Base-by-base conservation (phyloP, 2,888 invertebrate species). In the Cosmia trapezina region DNA sequence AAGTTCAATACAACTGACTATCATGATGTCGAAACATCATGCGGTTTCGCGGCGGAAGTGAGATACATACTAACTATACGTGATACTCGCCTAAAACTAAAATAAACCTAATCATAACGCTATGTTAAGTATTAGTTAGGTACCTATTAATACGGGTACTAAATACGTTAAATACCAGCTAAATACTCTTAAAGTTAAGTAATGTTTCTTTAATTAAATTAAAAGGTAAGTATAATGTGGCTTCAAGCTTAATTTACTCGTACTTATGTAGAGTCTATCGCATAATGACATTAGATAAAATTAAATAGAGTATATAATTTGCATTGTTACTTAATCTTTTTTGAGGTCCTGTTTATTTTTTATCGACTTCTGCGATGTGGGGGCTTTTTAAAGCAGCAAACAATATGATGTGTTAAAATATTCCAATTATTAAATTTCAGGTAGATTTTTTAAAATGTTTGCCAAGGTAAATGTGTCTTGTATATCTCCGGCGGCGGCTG, bases 181-280 rank as follows among this genome's bases (percentile, higher is more conserved):
- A 43, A 17, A n/a, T 17, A 37, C n/a, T 3, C 37, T 22, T 33
- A 28, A 37, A 45, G 45, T 19, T 45, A 28, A 19, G 0, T 37
- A 41, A 51, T 49, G 28, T 51, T 57, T 53, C 19, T 63, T 59
- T 63, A 47, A 70, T 69, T 62, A 1, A 28, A 65, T 59, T 64
- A 43, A 51, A 73, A 43, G 60, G 28, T 56, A 43, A 22, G 28
- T 28, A 14, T 57, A 56, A 19, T 73, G 22, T 33, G 56, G 63
- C 22, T 64, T 73, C 19, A 57, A 33, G 43, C 8, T 19, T 73
- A 49, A 61, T 45, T 28, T 54, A 73, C 28, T 9, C n/a, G 47
- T n/a, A n/a, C n/a, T n/a, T n/a, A n/a, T n/a, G n/a, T n/a, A n/a
- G n/a, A n/a, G n/a, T n/a, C 22, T 70, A 51, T 70, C 22, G 22